Evolutionary conservation across 1,140 invertebrate genomes (phyloP), one percentile per base, ranked within the genome.

Genomic region (Drosophila erecta): DNA sequence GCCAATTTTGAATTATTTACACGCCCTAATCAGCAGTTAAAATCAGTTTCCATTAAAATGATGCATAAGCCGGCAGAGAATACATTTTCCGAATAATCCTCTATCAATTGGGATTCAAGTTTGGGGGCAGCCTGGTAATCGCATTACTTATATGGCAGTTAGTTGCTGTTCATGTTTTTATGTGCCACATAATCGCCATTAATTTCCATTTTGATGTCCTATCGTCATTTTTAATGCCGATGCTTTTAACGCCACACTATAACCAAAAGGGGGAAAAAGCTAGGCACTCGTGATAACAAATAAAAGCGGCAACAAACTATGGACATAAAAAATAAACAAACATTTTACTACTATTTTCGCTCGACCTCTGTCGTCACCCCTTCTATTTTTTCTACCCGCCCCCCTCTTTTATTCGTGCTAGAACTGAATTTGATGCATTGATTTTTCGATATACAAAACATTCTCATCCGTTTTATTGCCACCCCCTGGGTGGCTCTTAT

Each of bases 381-480:
- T 65, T 66, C 47, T 14, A 43, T 33, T 15, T 54, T 27, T 15
- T 12, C 14, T 12, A 17, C 1, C 17, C 17, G 17, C 17, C 17
- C 24, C n/a, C 30, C 35, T 55, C 2, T 3, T 7, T 15, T 7
- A n/a, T 20, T 24, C 22, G 6, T 15, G 33, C 20, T 37, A 30
- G 24, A 38, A 38, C 33, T 57, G 51, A 64, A 70, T 67, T 65
- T 85, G 81, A 85, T 75, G 77, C 81, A 87, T 86, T 86, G 83
- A 86, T 86, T 86, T 87, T 79, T 69, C 69, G 74, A 81, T 86
- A 86, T 60, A 86, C 81, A 85, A 80, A 80, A 76, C 80, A 84
- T 76, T 84, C 62, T 79, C 67, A 84, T 84, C 54, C 71, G 74
- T 76, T 76, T 76, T 76, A 76, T 76, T 76, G 72, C 74, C 58